Base-by-base conservation (phyloP, 2,113 vertebrate species). In the Cavia aperea region DNA sequence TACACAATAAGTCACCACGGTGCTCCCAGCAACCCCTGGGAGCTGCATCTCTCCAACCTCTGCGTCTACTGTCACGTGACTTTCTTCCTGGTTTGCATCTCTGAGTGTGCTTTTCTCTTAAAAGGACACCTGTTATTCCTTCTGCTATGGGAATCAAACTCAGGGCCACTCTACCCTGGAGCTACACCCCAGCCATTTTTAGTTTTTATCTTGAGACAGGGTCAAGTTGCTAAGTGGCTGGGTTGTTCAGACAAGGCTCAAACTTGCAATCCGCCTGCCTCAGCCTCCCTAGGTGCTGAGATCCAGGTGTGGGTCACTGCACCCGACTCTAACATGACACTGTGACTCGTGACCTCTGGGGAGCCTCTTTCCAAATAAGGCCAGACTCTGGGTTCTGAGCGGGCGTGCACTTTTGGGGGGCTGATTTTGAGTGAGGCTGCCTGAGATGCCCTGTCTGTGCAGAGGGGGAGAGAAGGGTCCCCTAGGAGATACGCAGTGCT, bases 381-480 rank as follows among this genome's bases (percentile, higher is more conserved):
- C 73, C 43, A 13, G 73, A 75, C 46, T 24, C 24, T 46, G 73
- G 73, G 73, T 46, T 49, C 24, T 75, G 24, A 75, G 43, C 15
- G 43, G 24, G 46, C 24, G 16, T 29, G 43, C 43, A 49, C 43
- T 46, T 75, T 75, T 46, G 43, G 72, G 72, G 70, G 73, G 3
- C 16, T 4, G 43, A 62, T 18, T 63, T 54, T 12, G 11, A 43
- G 51, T 18, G 49, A 63, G 8, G 2, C 36, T 19, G 36, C 23
- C 43, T 46, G 31, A 5, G 56, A 9, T 11, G 24, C 9, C 5
- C 16, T 31, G n/a, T 9, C 0, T 33, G 31, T 16, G 3, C 5
- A 0, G n/a, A 31, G 81, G 8, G n/a, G 26, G 3, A 0, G 1
- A 51, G 56, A 54, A 46, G 14, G 11, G 24, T 26, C 51, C 19